A percentile compares a stretch with the other conserved stretches of the same genome.
Conservation (phyloP, 1,140 invertebrate species). For the Calephelis virginiensis region DNA sequence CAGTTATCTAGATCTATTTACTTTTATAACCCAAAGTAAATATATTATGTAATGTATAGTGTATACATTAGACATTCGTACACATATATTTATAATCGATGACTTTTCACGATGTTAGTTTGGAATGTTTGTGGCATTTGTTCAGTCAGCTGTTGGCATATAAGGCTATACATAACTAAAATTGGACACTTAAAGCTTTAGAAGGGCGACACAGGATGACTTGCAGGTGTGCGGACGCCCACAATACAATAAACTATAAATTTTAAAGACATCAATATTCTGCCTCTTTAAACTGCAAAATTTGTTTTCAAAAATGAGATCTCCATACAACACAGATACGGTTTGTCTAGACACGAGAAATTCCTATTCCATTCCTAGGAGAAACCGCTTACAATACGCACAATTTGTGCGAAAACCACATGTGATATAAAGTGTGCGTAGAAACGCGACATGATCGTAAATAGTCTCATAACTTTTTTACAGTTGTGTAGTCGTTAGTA, state of each 20-base stretch:
- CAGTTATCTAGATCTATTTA: slow-evolving; percentile 15
- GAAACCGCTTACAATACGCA: neutral
- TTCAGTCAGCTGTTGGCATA: slow-evolving; percentile 47
- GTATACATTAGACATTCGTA: neutral
- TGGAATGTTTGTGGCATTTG: slow-evolving; percentile 66
- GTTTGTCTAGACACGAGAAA: slow-evolving; percentile 4
- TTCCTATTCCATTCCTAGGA: neutral
- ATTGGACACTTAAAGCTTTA: slow-evolving; percentile 36
- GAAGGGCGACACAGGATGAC: neutral
- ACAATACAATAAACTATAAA: neutral
- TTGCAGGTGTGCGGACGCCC: neutral
- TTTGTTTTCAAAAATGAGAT: slow-evolving; percentile 40
- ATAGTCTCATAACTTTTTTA: too few relatives aligned
- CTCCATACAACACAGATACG: slow-evolving; percentile 39
- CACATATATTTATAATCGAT: slow-evolving; percentile 1
- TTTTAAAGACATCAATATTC: neutral
- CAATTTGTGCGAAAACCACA: neutral
- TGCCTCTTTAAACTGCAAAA: neutral
- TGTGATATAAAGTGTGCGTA: neutral
- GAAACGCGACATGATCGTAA: too few relatives aligned
- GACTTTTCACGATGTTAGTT: slow-evolving; percentile 32
- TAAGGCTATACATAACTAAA: slow-evolving; percentile 31
- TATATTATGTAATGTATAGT: neutral
- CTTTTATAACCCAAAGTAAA: slow-evolving; percentile 11
- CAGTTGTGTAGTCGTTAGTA: too few relatives aligned